Percentiles rank a stretch among this genome's conserved stretches.
phyloP scores from a whole-genome alignment of 1,140 invertebrate genomes.

The Steinernema feltiae region DNA sequence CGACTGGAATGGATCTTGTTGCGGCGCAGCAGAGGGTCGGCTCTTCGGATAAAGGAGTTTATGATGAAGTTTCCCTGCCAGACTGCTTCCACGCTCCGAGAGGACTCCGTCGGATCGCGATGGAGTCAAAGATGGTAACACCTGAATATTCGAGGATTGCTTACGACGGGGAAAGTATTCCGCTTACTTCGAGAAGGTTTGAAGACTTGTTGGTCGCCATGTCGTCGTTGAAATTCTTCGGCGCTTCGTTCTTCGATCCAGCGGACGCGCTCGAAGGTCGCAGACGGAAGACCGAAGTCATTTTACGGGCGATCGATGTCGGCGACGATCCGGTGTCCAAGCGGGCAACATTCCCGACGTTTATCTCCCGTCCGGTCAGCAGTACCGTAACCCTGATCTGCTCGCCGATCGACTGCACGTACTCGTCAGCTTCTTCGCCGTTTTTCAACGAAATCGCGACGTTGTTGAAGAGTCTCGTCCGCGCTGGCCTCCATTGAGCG shows the following conservation, averaged over 20 bases:
- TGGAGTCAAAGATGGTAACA: not conserved
- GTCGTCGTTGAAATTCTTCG: not conserved
- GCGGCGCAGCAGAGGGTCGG: no score
- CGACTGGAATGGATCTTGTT: no score
- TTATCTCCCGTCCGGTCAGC: not conserved
- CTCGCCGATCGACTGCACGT: slow-evolving; percentile 35
- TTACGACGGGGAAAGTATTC: not conserved
- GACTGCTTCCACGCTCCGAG: no score
- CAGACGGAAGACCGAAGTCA: not conserved
- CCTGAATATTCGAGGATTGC: not conserved
- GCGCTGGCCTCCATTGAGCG: slow-evolving; percentile 2
- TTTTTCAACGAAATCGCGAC: slow-evolving; percentile 34
- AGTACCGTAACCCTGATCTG: slow-evolving; percentile 27
- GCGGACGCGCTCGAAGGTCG: not conserved
- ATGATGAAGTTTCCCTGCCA: no score
- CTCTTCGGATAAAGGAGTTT: no score
- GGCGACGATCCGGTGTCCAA: not conserved
- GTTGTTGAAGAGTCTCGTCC: slow-evolving; percentile 40
- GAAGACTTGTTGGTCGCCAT: slow-evolving; percentile 3
- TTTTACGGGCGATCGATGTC: not conserved
- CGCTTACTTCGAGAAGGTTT: not conserved
- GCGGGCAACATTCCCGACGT: not conserved
- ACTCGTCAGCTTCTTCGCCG: slow-evolving; percentile 38
- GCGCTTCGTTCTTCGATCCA: not conserved
- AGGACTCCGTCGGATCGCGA: not conserved